Base-by-base conservation (phyloP, 2,113 vertebrate genomes). In the Ancistrus triradiatus region DNA sequence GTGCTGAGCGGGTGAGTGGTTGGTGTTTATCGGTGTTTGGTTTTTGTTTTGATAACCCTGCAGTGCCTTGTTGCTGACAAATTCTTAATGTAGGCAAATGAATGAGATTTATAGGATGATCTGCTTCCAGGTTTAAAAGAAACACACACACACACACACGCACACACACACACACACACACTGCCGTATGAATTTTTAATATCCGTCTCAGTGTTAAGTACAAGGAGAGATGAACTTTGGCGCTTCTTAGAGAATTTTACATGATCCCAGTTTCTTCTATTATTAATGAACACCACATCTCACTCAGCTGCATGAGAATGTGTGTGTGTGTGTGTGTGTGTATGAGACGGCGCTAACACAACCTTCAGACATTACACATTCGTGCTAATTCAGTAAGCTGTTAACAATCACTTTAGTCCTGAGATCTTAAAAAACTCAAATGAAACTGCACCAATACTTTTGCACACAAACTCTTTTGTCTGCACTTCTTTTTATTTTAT, bases 1-100 rank as follows among this genome's bases (percentile, higher is more conserved):
- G 95, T 97, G 62, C 92, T 98, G 76, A 99, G 95, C 0, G 95
- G 96, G 96, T 98, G 80, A 96, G 95, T 92, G 3, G 13, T 38
- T 3, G 3, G 27, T 33, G 27, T 51, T 14, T 18, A n/a, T 51
- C 25, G 10, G 48, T 28, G 47, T 38, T 2, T 38, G 35, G 7
- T 3, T 38, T 8, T 38, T 38, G 10, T 38, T 13, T 38, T 13
- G 3, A 13, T 11, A 4, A 8, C 28, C 9, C 28, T 33, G 28
- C 4, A 8, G 4, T 33, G 4, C 28, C 9, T 33, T 33, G 9
- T 5, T 33, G 28, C 4, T 33, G 28, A 52, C 33, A 33, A 52
- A 52, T 52, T 31, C 28, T 17, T 31, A 19, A 52, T 52, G 8
- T 19, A 31, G 10, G 7, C 15, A 19, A 35, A 15, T 35, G 11